phyloP scores from a whole-genome alignment of 1,140 invertebrate genomes.

The Akabosia matsudoensis region DNA sequence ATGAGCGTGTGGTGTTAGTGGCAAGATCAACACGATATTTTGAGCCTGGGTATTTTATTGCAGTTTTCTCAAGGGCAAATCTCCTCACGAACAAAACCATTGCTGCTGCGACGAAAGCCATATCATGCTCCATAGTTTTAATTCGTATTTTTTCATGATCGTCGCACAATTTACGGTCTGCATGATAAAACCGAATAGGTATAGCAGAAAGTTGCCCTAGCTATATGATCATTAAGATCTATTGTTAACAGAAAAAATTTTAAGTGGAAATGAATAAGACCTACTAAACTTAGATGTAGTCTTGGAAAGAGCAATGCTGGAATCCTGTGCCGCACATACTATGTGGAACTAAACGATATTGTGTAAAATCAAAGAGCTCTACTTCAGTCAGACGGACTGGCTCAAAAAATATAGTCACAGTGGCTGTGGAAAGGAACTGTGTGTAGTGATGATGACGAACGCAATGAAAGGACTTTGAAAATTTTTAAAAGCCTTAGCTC shows the following conservation, averaged over 20 bases:
- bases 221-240: too few species aligned
- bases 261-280: neutral
- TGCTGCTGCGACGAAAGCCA: neutral
- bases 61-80: slow-evolving; percentile 13
- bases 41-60: neutral
- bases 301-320: too few species aligned
- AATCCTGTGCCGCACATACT: too few species aligned
- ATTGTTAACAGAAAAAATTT: neutral
- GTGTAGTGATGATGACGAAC: too few species aligned
- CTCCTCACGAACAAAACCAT: neutral
- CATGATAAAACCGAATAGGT: neutral
- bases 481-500: too few species aligned
- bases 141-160: neutral
- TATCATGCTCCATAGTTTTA: neutral
- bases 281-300: too few species aligned
- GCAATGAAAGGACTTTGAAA: too few species aligned
- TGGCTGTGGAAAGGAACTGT: too few species aligned
- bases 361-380: too few species aligned
- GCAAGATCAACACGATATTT: neutral
- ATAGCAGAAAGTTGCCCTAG: neutral
- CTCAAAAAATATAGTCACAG: too few species aligned
- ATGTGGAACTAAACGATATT: too few species aligned
- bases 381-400: too few species aligned
- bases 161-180: neutral
- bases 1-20: neutral